Percentiles rank a stretch among this genome's conserved stretches.
Conservation (phyloP, 1,140 invertebrate genomes). For the Ylistrum balloti region DNA sequence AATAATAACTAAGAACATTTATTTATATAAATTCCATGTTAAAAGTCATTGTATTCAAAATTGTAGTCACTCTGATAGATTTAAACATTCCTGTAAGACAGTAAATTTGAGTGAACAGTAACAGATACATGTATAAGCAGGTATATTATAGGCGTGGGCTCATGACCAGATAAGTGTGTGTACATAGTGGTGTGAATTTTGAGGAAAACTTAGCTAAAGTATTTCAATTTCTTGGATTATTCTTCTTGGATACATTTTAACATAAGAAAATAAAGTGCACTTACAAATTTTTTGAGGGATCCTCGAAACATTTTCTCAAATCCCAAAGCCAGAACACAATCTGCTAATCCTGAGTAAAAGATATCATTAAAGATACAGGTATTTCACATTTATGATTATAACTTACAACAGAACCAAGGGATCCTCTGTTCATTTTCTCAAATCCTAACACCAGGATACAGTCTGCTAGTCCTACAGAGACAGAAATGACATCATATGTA, state of each 20-base stretch:
- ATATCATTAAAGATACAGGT: slow-evolving; percentile 31
- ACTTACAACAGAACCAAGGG: slow-evolving; percentile 84
- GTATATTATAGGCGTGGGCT: too few relatives aligned
- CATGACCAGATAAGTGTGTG: too few relatives aligned
- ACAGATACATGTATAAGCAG: too few relatives aligned
- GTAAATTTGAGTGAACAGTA: too few relatives aligned
- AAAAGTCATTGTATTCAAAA: too few relatives aligned
- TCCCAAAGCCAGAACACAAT: slow-evolving; percentile 95
- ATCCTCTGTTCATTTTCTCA: slow-evolving; percentile 98
- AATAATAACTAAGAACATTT: too few relatives aligned
- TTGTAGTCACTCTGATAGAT: too few relatives aligned
- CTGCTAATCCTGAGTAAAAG: slow-evolving; percentile 84
- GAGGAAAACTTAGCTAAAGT: too few relatives aligned
- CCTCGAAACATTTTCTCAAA: slow-evolving; percentile 99
- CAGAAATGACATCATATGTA: neutral
- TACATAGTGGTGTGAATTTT: too few relatives aligned
- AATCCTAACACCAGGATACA: slow-evolving; percentile 97
- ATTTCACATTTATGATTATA: neutral
- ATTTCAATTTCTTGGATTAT: neutral
- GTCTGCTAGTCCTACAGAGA: slow-evolving; percentile 86
- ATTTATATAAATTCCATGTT: too few relatives aligned
- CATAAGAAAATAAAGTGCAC: slow-evolving; percentile 1
- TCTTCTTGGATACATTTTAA: neutral
- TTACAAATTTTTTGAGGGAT: slow-evolving; percentile 89
- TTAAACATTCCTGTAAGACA: too few relatives aligned